Percentiles rank a stretch among this genome's conserved stretches.
phyloP scores from a whole-genome alignment of 2,113 vertebrate species.

The Ptyas mucosa region DNA sequence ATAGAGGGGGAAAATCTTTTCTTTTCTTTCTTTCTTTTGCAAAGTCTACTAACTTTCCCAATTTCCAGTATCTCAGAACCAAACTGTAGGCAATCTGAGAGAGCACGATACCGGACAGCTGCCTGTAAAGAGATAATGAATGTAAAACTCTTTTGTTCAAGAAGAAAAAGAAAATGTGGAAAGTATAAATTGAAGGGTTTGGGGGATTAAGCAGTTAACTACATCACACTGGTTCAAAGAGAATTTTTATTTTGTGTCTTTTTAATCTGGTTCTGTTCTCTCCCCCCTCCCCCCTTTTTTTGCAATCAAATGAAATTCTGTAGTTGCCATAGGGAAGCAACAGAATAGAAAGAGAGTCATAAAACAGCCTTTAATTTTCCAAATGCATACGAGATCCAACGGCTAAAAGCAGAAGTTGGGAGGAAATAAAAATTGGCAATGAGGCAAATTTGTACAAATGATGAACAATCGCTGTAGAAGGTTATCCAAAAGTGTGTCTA shows the following conservation, averaged over 20 bases:
- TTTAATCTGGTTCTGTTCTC: conserved; percentile 14
- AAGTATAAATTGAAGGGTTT: neutral
- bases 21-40: neutral
- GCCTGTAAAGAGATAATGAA: conserved; percentile 17
- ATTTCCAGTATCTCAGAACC: neutral
- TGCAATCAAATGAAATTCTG: neutral
- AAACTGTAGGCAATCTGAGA: conserved; percentile 33
- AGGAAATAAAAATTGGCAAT: neutral
- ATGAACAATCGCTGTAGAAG: neutral
- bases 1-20: neutral
- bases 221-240: conserved; percentile 29
- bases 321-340: conserved; percentile 13
- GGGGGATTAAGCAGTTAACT: conserved; percentile 25
- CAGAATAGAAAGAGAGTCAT: neutral
- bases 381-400: conserved; percentile 25
- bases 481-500: neutral
- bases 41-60: neutral
- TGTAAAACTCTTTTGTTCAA: neutral
- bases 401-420: conserved; percentile 17
- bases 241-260: conserved; percentile 33
- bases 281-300: neutral
- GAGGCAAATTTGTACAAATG: conserved; percentile 9
- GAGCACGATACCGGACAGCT: conserved; percentile 18
- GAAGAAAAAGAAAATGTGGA: conserved; percentile 28
- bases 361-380: conserved; percentile 21